Evolutionary conservation across 1,140 invertebrate species (phyloP).

Genomic region (Capitella teleta): DNA sequence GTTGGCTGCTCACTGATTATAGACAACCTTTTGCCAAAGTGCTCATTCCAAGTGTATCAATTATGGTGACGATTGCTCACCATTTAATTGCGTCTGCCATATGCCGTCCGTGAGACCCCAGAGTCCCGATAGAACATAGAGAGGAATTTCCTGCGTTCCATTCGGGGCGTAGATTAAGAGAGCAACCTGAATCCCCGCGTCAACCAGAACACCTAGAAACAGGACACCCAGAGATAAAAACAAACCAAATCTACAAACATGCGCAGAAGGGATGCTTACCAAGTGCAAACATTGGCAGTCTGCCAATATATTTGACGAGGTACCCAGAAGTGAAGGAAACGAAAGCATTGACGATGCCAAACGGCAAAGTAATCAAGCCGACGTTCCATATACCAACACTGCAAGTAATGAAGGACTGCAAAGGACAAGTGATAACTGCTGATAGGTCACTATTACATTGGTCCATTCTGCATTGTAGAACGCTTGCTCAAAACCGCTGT

Average conservation of each 20-base stretch:
- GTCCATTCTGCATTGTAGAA: slow-evolving; percentile 92
- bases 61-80: no score
- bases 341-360: slow-evolving; percentile 80
- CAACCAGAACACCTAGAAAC: neutral
- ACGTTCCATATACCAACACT: slow-evolving; percentile 78
- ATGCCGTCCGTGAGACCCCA: slow-evolving; percentile 92
- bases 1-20: no score
- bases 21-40: no score
- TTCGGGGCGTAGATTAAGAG: slow-evolving; percentile 62
- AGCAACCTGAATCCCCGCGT: slow-evolving; percentile 17
- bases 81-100: slow-evolving; percentile 93
- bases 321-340: slow-evolving; percentile 81
- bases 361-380: slow-evolving; percentile 91
- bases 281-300: slow-evolving; percentile 70
- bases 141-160: slow-evolving; percentile 61
- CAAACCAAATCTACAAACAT: no score
- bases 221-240: no score
- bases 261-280: slow-evolving; percentile 27
- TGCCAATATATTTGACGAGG: slow-evolving; percentile 81
- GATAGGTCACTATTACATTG: slow-evolving; percentile 48
- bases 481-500: slow-evolving; percentile 94
- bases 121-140: slow-evolving; percentile 76
- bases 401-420: slow-evolving; percentile 82
- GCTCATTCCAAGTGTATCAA: no score
- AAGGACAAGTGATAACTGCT: slow-evolving; percentile 23